Base-by-base conservation (phyloP, 2,888 invertebrate species). In the Tipula confusa region DNA sequence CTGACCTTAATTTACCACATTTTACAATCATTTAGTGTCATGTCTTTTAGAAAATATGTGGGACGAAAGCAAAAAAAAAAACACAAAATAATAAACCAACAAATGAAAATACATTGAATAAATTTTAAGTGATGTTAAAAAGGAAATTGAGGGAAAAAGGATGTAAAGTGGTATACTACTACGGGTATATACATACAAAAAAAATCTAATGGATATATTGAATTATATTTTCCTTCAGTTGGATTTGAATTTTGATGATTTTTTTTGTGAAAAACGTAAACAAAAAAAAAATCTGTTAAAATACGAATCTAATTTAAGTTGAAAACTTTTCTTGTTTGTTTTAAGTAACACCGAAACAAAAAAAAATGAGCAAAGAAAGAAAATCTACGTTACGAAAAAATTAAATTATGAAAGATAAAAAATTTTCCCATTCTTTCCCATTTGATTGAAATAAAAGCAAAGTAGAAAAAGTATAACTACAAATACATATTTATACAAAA, bases 1-100 rank as follows among this genome's bases (percentile, higher is more conserved):
- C 64, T 64, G 64, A 64, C 64, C 64, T 64, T 64, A 64, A 64
- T 64, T 64, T 64, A 64, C 64, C 64, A 64, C 64, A 64, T n/a
- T 64, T 64, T 64, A 64, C 64, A 64, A 64, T 64, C 64, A 64
- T 64, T 64, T 64, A 64, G 64, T 64, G 64, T 64, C 64, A 64
- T 64, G 64, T 64, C 64, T 64, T 64, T 64, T 64, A 64, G 24
- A 64, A 64, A 64, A 64, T 64, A 64, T 64, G 64, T 64, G 24
- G 64, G 64, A 64, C 64, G 64, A 64, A 64, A 64, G 24, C 64
- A 64, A 18, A 13, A 1, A 15, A 64, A 64, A 64, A 64, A 18
- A 38, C 31, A 7, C 7, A 31, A 5, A 64, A 24, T n/a, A n/a
- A n/a, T n/a, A 64, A 24, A 24, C 64, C 24, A 64, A 64, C 64